Conservation (phyloP, 1,140 invertebrate genomes). For the Acromyrmex charruanus region DNA sequence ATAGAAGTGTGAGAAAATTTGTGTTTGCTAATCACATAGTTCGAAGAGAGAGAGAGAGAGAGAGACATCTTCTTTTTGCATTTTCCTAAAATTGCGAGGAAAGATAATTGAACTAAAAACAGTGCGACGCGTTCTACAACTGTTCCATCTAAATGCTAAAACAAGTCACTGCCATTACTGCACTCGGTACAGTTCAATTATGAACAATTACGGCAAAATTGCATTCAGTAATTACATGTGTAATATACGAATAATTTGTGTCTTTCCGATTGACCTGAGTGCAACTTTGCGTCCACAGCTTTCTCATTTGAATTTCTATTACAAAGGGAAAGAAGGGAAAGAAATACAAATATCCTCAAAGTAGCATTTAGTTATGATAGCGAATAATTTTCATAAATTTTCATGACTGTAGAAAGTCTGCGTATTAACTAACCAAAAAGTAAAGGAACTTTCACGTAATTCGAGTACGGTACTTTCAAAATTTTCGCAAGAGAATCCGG, state of each 20-base stretch:
- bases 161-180: constrained; percentile 21
- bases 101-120: constrained; percentile 45
- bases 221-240: constrained; percentile 52
- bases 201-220: constrained; percentile 61
- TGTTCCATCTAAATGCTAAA: constrained; percentile 39
- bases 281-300: constrained; percentile 1
- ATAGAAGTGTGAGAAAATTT: constrained; percentile 12
- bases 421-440: constrained; percentile 45
- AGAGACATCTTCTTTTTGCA: neutral
- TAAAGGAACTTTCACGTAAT: neutral
- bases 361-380: neutral
- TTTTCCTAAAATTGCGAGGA: constrained; percentile 15
- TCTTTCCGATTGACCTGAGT: constrained; percentile 57
- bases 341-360: neutral
- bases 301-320: constrained; percentile 54
- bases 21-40: neutral
- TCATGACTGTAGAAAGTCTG: neutral
- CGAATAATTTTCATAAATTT: constrained; percentile 36
- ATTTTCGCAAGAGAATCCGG: neutral
- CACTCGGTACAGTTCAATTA: constrained; percentile 41
- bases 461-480: constrained; percentile 5
- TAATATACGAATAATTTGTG: constrained; percentile 64
- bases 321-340: too few relatives aligned
- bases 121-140: neutral
- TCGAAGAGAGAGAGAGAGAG: neutral